These are phyloP conservation scores for Drosophila nr. fundita DNA, from an alignment of 2,888 invertebrate species.

Conservation along the genomic window DNA sequence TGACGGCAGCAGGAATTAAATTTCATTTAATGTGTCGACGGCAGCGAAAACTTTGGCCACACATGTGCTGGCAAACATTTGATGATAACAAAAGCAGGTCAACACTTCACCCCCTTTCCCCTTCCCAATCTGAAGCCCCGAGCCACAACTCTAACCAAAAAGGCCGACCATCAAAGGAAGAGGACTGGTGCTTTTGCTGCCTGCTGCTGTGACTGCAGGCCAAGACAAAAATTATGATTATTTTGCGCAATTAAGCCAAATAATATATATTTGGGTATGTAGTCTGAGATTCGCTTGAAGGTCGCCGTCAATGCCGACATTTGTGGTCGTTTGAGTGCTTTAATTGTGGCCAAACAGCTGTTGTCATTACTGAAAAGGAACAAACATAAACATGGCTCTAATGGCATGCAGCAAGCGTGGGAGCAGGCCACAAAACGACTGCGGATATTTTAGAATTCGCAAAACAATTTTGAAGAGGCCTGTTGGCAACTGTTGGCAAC, in stretches of 20 bases:
- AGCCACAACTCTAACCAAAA: conserved; percentile 11
- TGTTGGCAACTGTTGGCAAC: neutral
- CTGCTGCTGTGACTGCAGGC: conserved; percentile 20
- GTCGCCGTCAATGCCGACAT: conserved; percentile 44
- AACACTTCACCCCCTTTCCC: conserved; percentile 9
- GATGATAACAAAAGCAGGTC: conserved; percentile 77
- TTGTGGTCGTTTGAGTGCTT: conserved; percentile 55
- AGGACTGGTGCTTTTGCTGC: conserved; percentile 11
- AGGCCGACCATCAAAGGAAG: conserved; percentile 36
- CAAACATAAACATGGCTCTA: conserved; percentile 44
- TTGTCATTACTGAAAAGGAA: conserved; percentile 35
- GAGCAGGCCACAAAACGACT: conserved; percentile 20
- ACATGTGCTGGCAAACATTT: conserved; percentile 69
- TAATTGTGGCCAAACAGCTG: conserved; percentile 58
- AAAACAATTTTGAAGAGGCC: neutral
- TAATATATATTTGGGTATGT: conserved; percentile 65
- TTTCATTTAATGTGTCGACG: conserved; percentile 76
- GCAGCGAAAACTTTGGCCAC: conserved; percentile 67
- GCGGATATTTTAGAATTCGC: conserved; percentile 20
- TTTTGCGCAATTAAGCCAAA: conserved; percentile 75
- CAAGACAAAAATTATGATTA: conserved; percentile 70
- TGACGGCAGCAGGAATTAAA: conserved; percentile 78
- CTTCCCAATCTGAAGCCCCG: neutral
- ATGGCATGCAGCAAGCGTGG: conserved; percentile 25
- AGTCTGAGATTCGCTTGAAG: conserved; percentile 60